Conservation (phyloP, 2,797 vertebrate genomes). For the Spinus pinus region DNA sequence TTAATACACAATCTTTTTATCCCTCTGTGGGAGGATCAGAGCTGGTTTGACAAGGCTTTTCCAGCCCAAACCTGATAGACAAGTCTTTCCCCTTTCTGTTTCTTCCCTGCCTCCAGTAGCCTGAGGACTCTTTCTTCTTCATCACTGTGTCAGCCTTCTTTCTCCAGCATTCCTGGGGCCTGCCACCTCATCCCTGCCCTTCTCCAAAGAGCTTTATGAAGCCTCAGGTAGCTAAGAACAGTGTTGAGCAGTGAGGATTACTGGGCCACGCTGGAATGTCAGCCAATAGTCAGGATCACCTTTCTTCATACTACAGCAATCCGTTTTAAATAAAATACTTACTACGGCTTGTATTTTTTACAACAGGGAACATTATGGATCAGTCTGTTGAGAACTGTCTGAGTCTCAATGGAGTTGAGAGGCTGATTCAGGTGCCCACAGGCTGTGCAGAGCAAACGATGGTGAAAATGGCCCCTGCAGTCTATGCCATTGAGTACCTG, state of each 20-base stretch:
- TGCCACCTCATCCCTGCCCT: neutral
- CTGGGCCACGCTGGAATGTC: neutral
- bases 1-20: neutral
- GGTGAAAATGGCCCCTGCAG: conserved; percentile 75
- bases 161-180: neutral
- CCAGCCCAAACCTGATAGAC: neutral
- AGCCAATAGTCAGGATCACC: neutral
- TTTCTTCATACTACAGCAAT: neutral
- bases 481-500: conserved; percentile 71
- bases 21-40: neutral
- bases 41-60: neutral
- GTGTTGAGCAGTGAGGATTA: neutral
- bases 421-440: conserved; percentile 69
- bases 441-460: conserved; percentile 78
- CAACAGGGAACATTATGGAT: conserved; percentile 59
- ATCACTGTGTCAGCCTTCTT: neutral
- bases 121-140: neutral
- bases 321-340: fast-evolving
- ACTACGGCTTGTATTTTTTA: neutral
- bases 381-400: conserved; percentile 69
- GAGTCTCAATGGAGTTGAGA: conserved; percentile 64
- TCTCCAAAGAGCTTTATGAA: neutral
- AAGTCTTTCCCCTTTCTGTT: neutral
- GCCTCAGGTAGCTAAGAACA: neutral
- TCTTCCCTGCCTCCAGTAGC: neutral